Evolutionary conservation across 2,888 invertebrate genomes (phyloP), one percentile per base, ranked within the genome.

Genomic region (Prosopocoilus inquinatus): DNA sequence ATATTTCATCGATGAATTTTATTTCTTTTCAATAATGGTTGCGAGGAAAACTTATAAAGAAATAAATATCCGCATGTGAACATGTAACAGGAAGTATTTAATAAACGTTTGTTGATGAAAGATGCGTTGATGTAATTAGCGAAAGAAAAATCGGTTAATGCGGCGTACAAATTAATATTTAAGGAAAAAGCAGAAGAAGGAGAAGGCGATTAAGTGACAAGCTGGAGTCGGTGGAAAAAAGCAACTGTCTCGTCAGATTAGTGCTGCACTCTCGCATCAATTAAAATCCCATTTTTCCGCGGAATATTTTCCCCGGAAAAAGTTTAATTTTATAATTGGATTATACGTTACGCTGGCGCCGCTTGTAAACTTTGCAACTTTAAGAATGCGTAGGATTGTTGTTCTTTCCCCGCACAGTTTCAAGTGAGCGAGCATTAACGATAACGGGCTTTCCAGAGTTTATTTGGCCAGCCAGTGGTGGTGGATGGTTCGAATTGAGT

Each of bases 321-420:
- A 50, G 55, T 55, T 55, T 55, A 46, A 55, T 55, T 55, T 49
- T 32, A 39, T 55, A 55, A 55, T 50, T 55, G 50, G 46, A 55
- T 55, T 55, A 55, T 39, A 50, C 50, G 50, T 50, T 50, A 16
- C 43, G 53, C 46, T 48, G 16, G 45, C 33, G 44, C 51, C 44
- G 44, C 44, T 51, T 51, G 33, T 51, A 51, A 39, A 47, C 41
- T 53, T 53, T 11, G 32, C 47, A 41, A 32, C 47, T 53, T 47
- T 39, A 41, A 38, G 39, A 34, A 28, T 41, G 39, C 13, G 15
- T 11, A 12, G 11, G 38, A 11, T 38, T 11, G 11, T 13, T 38
- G 38, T 38, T 13, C 13, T 38, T 38, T 38, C 38, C 38, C 11
- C 38, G 20, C 20, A 28, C 20, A 3, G 20, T 28, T 28, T 28